Conservation (phyloP, 2,113 vertebrate genomes). For the Lophius piscatorius region DNA sequence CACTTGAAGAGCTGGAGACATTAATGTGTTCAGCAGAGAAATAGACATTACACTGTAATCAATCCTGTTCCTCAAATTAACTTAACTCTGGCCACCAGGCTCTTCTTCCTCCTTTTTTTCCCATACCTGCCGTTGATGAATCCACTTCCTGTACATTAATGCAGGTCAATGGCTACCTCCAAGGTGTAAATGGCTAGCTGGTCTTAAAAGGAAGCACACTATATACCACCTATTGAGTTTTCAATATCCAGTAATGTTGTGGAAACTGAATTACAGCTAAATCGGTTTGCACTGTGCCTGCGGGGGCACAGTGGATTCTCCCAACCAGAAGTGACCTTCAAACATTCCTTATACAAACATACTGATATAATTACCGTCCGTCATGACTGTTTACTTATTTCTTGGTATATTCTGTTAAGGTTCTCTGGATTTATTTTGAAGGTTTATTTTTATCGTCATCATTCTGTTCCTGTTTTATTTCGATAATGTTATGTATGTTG, state of each 20-base stretch:
- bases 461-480: too few species aligned
- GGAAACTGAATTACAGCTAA: conserved; percentile 55
- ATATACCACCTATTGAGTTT: conserved; percentile 44
- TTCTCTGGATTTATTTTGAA: too few species aligned
- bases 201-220: conserved; percentile 44
- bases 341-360: conserved; percentile 31
- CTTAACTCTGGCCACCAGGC: conserved; percentile 53
- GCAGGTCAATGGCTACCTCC: conserved; percentile 55
- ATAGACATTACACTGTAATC: conserved; percentile 78
- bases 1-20: conserved; percentile 66
- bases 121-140: conserved; percentile 46
- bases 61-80: conserved; percentile 77
- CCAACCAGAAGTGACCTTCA: background rate
- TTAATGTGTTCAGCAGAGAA: conserved; percentile 71
- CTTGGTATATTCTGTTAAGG: too few species aligned
- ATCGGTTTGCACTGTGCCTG: conserved; percentile 14
- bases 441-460: too few species aligned
- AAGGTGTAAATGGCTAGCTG: conserved; percentile 54
- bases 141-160: conserved; percentile 72
- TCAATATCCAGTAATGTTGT: conserved; percentile 51
- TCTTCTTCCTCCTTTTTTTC: background rate
- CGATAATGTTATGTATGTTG: too few species aligned
- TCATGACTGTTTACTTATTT: too few species aligned
- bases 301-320: conserved; percentile 32
- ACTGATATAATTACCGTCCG: conserved; percentile 26